Evolutionary conservation across 2,888 invertebrate species (phyloP), one percentile per base, ranked within the genome.

Genomic region (Aporophyla nigra): DNA sequence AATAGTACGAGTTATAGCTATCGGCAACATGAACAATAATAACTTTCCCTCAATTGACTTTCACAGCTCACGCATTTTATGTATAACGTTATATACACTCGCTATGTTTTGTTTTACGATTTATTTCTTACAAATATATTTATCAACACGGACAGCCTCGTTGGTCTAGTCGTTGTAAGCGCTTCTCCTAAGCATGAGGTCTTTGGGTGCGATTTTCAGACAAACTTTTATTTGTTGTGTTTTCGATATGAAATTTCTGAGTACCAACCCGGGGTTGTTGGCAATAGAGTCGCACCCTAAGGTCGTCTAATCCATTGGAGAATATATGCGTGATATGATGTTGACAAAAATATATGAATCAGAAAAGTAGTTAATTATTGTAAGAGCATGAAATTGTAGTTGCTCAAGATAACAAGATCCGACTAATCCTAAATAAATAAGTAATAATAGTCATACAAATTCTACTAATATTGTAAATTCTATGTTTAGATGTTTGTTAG

Each of bases 21-120:
- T 84, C 54, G 82, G 62, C 69, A 53, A 71, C 70, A 67, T 75
- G 68, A 72, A 85, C 82, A 56, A 76, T 85, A 84, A 80, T 83
- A 85, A 83, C 82, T 85, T 83, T 83, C 82, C 67, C 76, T 76
- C 82, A 81, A 85, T 83, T 81, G 82, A 81, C 85, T 85, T 82
- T 83, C 85, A 81, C 85, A 81, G 71, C 59, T 81, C 72, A 69
- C 49, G 70, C 70, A 67, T 63, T 76, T 85, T 85, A 85, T 85
- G 59, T 59, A 21, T 62, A 53, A 33, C 40, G 46, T 76, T 67
- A 54, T 53, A 51, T 54, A 72, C 43, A 59, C 16, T 61, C 10
- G 59, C 68, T n/a, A 40, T 53, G 51, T 83, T 71, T 59, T 59
- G 24, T 65, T 58, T 76, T 40, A 7, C 21, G 66, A 54, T 80